Evolutionary conservation across 1,140 invertebrate genomes (phyloP).

Genomic region (Neodiprion virginianus): DNA sequence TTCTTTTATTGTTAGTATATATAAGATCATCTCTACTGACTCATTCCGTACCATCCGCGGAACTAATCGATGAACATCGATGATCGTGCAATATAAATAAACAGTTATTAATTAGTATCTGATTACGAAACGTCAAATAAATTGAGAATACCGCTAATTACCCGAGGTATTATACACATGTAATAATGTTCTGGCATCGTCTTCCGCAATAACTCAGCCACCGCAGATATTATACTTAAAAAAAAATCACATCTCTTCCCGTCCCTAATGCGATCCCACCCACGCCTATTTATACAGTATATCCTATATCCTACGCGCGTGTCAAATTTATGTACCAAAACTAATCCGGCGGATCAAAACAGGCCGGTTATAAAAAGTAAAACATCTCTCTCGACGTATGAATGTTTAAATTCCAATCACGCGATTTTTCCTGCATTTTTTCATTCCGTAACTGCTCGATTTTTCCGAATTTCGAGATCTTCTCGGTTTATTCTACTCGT

Average conservation of each 20-base stretch:
- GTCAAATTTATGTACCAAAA: not conserved
- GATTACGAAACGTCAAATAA: constrained; percentile 40
- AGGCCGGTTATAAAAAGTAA: not conserved
- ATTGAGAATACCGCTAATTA: constrained; percentile 25
- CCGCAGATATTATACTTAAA: not conserved
- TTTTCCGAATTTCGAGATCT: too few species aligned
- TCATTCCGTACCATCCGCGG: not conserved
- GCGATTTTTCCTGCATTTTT: too few species aligned
- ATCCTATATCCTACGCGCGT: not conserved
- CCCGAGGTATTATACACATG: not conserved
- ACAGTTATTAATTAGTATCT: constrained; percentile 41
- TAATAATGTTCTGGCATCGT: not conserved
- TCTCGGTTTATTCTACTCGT: too few species aligned
- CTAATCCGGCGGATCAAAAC: constrained; percentile 2
- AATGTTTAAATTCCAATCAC: not conserved
- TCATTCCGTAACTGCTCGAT: too few species aligned
- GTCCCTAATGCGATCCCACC: constrained; percentile 2
- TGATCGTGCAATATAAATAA: not conserved
- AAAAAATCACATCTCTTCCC: not conserved
- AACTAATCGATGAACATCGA: not conserved
- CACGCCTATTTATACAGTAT: not conserved
- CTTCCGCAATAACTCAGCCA: not conserved
- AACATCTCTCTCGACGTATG: too few species aligned
- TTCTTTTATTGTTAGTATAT: too few species aligned
- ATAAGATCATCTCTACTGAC: not conserved